phyloP scores from a whole-genome alignment of 2,888 invertebrate species.

The Parelbella ahira region DNA sequence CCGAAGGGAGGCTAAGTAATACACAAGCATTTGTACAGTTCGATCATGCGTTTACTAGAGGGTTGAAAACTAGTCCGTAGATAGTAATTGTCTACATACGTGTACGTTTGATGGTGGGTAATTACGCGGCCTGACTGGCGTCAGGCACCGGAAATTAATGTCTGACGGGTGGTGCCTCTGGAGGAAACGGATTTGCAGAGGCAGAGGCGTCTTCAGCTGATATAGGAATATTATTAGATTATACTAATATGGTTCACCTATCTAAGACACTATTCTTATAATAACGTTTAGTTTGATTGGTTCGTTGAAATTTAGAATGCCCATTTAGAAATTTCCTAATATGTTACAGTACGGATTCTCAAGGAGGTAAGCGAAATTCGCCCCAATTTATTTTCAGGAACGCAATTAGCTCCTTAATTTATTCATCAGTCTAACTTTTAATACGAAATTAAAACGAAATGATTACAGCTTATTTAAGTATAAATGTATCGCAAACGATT shows the following conservation, averaged over 20 bases:
- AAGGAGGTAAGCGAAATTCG: neutral
- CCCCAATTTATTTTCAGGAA: neutral
- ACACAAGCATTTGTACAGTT: neutral
- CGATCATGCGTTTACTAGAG: neutral
- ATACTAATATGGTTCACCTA: too few species aligned
- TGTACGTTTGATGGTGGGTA: conserved; percentile 52
- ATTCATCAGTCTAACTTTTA: conserved; percentile 30
- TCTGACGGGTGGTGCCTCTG: conserved; percentile 51
- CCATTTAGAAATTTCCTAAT: conserved; percentile 3
- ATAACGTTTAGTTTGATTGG: too few species aligned
- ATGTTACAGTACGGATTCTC: neutral
- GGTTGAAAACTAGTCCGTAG: conserved; percentile 11
- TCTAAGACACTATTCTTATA: too few species aligned
- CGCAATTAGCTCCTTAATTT: conserved; percentile 15
- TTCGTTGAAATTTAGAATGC: too few species aligned
- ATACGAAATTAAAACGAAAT: conserved; percentile 32
- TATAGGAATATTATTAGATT: too few species aligned
- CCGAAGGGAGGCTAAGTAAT: neutral
- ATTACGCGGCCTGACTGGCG: conserved; percentile 46
- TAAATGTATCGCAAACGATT: conserved; percentile 36
- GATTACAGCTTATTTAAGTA: conserved; percentile 33
- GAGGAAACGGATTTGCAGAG: conserved; percentile 12
- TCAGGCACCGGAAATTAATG: conserved; percentile 70
- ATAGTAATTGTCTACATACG: conserved; percentile 34
- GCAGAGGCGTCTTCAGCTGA: conserved; percentile 4